Evolutionary conservation across 2,888 invertebrate species (phyloP), one percentile per base, ranked within the genome.

Genomic region (Colletes collaris): DNA sequence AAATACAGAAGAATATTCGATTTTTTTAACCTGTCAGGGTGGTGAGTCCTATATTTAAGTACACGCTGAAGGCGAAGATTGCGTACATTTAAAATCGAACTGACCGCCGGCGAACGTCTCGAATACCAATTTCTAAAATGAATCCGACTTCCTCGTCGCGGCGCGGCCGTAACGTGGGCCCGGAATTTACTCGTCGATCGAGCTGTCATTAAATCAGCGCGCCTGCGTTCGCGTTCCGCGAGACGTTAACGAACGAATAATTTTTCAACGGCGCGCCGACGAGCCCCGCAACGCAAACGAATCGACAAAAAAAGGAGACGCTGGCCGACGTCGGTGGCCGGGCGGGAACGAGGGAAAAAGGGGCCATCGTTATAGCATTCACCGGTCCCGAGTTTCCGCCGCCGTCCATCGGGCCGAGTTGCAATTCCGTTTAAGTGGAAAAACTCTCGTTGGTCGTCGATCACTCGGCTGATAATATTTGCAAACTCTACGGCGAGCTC

Each of bases 351-450:
- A 10, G n/a, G 2, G 55, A 27, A 16, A 53, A 46, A n/a, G 40
- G 44, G 58, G 35, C 37, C 49, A 53, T 53, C 59, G 58, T 40
- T 66, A 44, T 13, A 44, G 40, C 35, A 52, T 59, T 66, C 50
- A 66, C 52, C 27, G 72, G 52, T 72, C 72, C 59, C 52, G 65
- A 66, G 50, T 60, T 66, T 40, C 64, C 58, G n/a, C 27, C n/a
- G 64, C 72, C 66, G 73, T 59, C 59, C 65, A 46, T 73, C 66
- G 73, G 73, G 13, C 52, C 66, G 35, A 37, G 73, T 46, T 60
- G 66, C 73, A 73, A 66, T 73, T 73, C 53, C 65, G 35, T 66
- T 66, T 53, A 65, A 60, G 73, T 66, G 73, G 73, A 73, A 73
- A 73, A 66, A 72, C 56, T 65, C 60, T 53, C 59, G 65, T 59